A percentile compares a stretch with the other conserved stretches of the same genome.
Evolutionary conservation across 2,888 invertebrate species (phyloP).

Genomic region (Cephus pygmeus): DNA sequence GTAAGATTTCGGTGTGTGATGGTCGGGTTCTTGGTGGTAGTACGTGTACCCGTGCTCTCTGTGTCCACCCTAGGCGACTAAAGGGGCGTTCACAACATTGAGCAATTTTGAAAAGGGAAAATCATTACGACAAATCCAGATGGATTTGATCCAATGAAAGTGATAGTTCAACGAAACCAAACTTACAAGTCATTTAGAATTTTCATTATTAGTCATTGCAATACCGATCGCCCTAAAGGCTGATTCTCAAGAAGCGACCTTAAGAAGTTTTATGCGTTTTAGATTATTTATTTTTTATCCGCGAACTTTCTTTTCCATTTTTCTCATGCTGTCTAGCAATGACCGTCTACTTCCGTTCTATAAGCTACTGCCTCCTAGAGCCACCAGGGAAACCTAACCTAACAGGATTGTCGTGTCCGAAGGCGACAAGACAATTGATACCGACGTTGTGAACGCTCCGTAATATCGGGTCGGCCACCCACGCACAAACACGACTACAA

Average conservation of each 20-base stretch:
- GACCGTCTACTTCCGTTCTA: neutral
- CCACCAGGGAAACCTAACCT: neutral
- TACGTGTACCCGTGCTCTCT: neutral
- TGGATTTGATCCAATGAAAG: neutral
- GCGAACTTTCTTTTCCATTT: neutral
- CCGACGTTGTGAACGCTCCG: slow-evolving; percentile 48
- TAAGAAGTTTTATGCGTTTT: neutral
- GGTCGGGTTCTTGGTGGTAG: slow-evolving; percentile 35
- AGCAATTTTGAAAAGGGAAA: neutral
- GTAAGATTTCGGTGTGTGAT: slow-evolving; percentile 58
- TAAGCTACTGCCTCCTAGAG: neutral
- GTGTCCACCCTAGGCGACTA: neutral
- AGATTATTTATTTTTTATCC: neutral
- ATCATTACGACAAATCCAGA: neutral
- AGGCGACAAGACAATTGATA: neutral
- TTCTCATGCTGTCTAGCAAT: neutral
- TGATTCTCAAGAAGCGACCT: neutral
- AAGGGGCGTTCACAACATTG: slow-evolving; percentile 27
- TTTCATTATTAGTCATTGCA: neutral
- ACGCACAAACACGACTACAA: slow-evolving; percentile 43
- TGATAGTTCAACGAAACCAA: neutral
- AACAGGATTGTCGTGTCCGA: neutral
- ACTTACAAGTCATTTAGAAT: neutral
- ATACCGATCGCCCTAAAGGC: neutral
- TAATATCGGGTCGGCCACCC: slow-evolving; percentile 57